These are phyloP conservation scores for Aphyosemion australe DNA, from an alignment of 2,113 vertebrate genomes.

Conservation along the genomic window DNA sequence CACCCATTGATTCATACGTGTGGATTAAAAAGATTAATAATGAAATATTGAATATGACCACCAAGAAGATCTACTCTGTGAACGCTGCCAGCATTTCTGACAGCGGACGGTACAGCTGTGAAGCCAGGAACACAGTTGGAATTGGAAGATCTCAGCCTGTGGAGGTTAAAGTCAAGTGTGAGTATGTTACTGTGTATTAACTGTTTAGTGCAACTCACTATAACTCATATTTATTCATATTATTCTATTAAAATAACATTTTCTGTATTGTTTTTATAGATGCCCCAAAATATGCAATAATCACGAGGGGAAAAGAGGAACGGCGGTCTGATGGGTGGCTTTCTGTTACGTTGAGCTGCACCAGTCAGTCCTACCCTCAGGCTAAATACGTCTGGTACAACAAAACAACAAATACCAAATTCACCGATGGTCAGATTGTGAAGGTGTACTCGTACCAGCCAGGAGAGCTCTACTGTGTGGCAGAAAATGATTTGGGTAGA, in stretches of 20 bases:
- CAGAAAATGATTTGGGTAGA: slow-evolving; percentile 27
- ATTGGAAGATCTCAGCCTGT: slow-evolving; percentile 4
- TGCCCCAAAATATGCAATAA: slow-evolving; percentile 43
- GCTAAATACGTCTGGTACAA: slow-evolving; percentile 53
- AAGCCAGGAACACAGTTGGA: slow-evolving; percentile 45
- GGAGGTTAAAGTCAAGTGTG: slow-evolving; percentile 61
- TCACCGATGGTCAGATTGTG: rapidly evolving
- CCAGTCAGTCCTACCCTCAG: slow-evolving; percentile 43
- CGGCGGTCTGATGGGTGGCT: rapidly evolving
- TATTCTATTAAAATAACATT: too few species aligned
- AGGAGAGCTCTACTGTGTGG: slow-evolving; percentile 66
- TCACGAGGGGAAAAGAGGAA: slow-evolving; percentile 11
- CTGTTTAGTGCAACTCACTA: not conserved
- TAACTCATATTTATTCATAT: too few species aligned
- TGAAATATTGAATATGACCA: too few species aligned
- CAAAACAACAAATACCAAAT: rapidly evolving
- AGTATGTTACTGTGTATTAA: slow-evolving; percentile 32
- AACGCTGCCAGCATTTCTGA: slow-evolving; percentile 29
- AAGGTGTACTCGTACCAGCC: slow-evolving; percentile 46
- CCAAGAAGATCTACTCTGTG: rapidly evolving
- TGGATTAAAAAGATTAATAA: slow-evolving; percentile 64
- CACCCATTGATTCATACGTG: not conserved
- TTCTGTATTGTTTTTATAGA: too few species aligned
- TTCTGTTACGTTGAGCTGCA: slow-evolving; percentile 61
- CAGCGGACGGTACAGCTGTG: slow-evolving; percentile 59